Conservation (phyloP, 2,113 vertebrate genomes). For the Scomber scombrus region DNA sequence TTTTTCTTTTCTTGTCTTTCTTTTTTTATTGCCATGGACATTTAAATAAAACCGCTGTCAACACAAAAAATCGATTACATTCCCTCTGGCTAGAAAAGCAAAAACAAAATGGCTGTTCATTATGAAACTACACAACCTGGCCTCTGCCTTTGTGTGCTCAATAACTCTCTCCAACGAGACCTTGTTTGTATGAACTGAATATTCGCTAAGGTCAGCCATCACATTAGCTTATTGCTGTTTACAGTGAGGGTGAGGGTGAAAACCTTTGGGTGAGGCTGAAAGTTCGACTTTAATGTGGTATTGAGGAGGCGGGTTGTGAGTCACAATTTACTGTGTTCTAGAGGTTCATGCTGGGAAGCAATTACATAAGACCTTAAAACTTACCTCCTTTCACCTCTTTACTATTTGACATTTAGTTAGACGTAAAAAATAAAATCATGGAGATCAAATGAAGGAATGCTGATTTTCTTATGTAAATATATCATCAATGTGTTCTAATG, state of each 20-base stretch:
- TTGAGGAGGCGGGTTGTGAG: neutral
- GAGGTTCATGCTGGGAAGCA: neutral
- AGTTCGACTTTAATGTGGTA: neutral
- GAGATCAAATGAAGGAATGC: neutral
- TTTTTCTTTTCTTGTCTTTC: slow-evolving; percentile 27
- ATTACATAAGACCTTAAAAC: neutral
- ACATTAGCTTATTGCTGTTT: slow-evolving; percentile 30
- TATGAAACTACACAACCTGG: slow-evolving; percentile 50
- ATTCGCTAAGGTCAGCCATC: slow-evolving; percentile 33
- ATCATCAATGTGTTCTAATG: too few relatives aligned
- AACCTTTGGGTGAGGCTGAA: slow-evolving; percentile 15
- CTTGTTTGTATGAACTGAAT: slow-evolving; percentile 50
- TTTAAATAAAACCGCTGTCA: slow-evolving; percentile 77
- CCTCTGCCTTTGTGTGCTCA: slow-evolving; percentile 33
- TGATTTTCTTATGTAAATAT: neutral
- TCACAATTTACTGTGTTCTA: neutral
- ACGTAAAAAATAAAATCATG: neutral
- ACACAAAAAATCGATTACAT: slow-evolving; percentile 68
- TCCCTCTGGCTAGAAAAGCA: slow-evolving; percentile 60
- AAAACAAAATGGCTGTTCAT: slow-evolving; percentile 75
- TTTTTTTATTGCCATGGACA: slow-evolving; percentile 52
- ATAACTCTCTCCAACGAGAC: slow-evolving; percentile 42
- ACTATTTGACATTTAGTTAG: neutral
- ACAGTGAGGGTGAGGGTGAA: neutral
- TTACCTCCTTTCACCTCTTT: too few relatives aligned